phyloP scores from a whole-genome alignment of 37 sponge, comb jelly and placozoan species.

The Ephydatia muelleri region DNA sequence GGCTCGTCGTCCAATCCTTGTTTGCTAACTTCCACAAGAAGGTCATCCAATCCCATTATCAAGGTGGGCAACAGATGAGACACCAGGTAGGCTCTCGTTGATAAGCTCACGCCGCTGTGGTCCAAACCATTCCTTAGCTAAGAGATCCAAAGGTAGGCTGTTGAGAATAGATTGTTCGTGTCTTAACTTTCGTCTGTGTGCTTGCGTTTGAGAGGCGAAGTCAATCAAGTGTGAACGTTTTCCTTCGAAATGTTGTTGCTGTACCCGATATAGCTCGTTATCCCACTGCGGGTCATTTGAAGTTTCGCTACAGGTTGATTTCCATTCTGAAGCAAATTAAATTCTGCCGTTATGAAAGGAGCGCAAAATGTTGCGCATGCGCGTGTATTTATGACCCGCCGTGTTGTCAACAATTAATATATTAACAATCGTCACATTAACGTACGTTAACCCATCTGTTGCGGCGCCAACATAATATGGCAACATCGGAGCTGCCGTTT shows the following conservation, averaged over 20 bases:
- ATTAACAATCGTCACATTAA: background rate
- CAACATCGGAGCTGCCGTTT: background rate
- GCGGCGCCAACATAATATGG: background rate
- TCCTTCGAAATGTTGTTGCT: background rate
- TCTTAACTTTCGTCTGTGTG: background rate
- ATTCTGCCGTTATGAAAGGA: background rate
- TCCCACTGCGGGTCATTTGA: background rate
- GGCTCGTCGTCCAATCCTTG: background rate
- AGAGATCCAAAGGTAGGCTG: constrained; percentile 66
- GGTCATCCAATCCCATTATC: constrained; percentile 80
- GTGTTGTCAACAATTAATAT: no score
- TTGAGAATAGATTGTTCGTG: background rate
- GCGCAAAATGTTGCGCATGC: background rate
- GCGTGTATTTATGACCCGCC: background rate
- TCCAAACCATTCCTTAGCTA: constrained; percentile 83
- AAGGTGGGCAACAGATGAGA: constrained; percentile 80
- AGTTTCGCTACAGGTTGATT: background rate
- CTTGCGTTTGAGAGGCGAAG: background rate
- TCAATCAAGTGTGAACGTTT: background rate
- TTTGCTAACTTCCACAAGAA: constrained; percentile 62
- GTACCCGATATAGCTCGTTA: background rate
- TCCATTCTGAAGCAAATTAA: background rate
- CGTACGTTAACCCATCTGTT: background rate
- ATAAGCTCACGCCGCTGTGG: constrained; percentile 1
- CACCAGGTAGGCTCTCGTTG: constrained; percentile 59